These are phyloP conservation scores for Clarias gariepinus DNA, from an alignment of 2,113 vertebrate species.

Conservation along the genomic window DNA sequence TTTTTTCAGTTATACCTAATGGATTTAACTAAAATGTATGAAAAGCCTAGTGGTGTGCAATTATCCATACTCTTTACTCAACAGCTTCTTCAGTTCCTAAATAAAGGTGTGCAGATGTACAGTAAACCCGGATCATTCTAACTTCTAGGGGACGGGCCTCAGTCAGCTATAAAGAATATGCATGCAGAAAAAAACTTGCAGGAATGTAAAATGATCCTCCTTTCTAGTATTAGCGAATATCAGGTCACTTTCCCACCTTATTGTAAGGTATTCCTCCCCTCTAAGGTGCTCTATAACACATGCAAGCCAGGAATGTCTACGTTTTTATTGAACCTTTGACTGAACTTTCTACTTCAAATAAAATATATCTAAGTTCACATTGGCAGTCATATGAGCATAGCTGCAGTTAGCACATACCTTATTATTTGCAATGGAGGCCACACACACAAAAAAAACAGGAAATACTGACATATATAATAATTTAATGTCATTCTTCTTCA, in stretches of 20 bases:
- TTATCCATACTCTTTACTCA: not conserved
- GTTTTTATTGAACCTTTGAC: constrained; percentile 27
- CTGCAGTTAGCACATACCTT: not conserved
- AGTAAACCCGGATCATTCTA: not conserved
- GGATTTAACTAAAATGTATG: not conserved
- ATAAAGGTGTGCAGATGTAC: not conserved
- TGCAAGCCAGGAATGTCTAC: constrained; percentile 4
- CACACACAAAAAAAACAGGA: not conserved
- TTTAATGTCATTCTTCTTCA: not conserved
- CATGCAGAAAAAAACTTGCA: not conserved
- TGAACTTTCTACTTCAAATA: constrained; percentile 31
- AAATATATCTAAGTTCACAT: constrained; percentile 1
- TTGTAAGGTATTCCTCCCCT: not conserved
- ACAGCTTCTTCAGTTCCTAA: not conserved
- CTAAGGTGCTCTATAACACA: not conserved
- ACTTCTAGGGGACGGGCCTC: not conserved
- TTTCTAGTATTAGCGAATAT: not conserved
- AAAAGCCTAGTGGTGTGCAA: not conserved
- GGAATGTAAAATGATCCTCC: not conserved
- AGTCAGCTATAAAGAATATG: not conserved
- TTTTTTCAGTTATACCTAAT: not conserved
- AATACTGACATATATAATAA: not conserved
- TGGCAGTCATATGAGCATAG: not conserved
- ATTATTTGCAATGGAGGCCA: not conserved
- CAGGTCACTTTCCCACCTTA: not conserved